phyloP scores from a whole-genome alignment of 2,888 invertebrate species.

The Synanthedon tipuliformis region DNA sequence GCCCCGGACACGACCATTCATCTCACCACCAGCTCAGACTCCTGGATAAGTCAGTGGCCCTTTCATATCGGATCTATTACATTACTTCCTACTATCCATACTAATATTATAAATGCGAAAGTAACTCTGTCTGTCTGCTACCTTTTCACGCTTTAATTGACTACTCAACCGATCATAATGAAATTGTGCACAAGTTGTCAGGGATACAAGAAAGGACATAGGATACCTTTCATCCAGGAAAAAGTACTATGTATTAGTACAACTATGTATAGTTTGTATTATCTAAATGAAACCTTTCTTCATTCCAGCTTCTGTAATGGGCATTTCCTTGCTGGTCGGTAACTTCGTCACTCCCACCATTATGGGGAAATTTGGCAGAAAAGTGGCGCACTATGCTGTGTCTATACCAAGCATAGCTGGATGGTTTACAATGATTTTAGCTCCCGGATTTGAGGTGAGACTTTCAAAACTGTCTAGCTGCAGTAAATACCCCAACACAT shows the following conservation, averaged over 20 bases:
- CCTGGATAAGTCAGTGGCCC: slow-evolving; percentile 59
- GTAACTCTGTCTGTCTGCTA: too few species aligned
- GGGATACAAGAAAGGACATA: too few species aligned
- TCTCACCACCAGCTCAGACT: slow-evolving; percentile 42
- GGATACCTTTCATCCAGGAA: too few species aligned
- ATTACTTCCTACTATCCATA: too few species aligned
- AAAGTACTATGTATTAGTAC: too few species aligned
- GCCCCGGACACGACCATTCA: slow-evolving; percentile 26
- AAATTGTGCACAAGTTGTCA: too few species aligned
- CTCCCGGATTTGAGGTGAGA: slow-evolving; percentile 33
- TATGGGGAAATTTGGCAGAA: slow-evolving; percentile 67
- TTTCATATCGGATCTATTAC: too few species aligned
- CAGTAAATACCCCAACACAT: not conserved
- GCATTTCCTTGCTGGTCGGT: slow-evolving; percentile 37
- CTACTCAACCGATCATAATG: too few species aligned
- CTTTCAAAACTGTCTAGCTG: not conserved
- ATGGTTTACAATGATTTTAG: slow-evolving; percentile 61
- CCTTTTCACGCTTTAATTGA: too few species aligned
- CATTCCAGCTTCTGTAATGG: slow-evolving; percentile 35
- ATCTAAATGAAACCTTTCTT: too few species aligned
- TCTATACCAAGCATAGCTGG: slow-evolving; percentile 58
- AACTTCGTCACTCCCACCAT: slow-evolving; percentile 38
- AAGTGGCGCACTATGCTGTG: slow-evolving; percentile 50
- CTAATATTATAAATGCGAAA: too few species aligned
- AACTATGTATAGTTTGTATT: too few species aligned